A percentile compares a stretch with the other conserved stretches of the same genome.
phyloP scores from a whole-genome alignment of 2,797 vertebrate species.

The Sebastes variabilis region DNA sequence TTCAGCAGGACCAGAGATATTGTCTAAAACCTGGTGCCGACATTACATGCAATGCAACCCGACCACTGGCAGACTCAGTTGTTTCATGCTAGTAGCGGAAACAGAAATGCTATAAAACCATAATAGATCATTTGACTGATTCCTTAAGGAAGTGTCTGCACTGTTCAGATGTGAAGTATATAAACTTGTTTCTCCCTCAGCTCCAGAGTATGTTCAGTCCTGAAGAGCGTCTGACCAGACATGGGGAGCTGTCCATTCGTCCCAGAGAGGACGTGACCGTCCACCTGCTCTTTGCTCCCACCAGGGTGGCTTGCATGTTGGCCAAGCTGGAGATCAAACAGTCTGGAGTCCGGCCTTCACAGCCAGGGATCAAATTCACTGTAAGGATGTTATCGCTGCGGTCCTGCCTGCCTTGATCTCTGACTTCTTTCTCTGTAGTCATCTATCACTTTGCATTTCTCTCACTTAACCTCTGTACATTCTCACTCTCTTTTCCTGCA shows the following conservation, averaged over 20 bases:
- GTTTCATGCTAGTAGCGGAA: background rate
- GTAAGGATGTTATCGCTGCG: constrained; percentile 77
- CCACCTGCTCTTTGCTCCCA: constrained; percentile 91
- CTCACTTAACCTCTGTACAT: background rate
- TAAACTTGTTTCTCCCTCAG: constrained; percentile 69
- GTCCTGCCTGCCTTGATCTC: background rate
- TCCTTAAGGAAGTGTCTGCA: background rate
- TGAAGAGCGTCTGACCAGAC: constrained; percentile 89
- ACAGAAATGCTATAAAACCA: background rate
- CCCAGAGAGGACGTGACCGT: constrained; percentile 90
- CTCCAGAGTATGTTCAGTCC: constrained; percentile 92
- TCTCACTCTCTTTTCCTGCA: background rate
- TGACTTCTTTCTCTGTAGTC: background rate
- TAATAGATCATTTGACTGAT: background rate
- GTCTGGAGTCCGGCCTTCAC: constrained; percentile 85
- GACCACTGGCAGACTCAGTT: background rate
- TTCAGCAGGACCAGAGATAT: no score
- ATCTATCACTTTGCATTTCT: background rate
- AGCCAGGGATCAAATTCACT: constrained; percentile 94
- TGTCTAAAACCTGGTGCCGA: no score
- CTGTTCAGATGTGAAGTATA: background rate
- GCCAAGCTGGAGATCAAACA: constrained; percentile 98
- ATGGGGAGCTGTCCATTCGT: constrained; percentile 89
- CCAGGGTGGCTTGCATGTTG: constrained; percentile 91
- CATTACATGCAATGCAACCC: background rate